Evolutionary conservation across 2,888 invertebrate species (phyloP).

Genomic region (Mesorhabditis belari): DNA sequence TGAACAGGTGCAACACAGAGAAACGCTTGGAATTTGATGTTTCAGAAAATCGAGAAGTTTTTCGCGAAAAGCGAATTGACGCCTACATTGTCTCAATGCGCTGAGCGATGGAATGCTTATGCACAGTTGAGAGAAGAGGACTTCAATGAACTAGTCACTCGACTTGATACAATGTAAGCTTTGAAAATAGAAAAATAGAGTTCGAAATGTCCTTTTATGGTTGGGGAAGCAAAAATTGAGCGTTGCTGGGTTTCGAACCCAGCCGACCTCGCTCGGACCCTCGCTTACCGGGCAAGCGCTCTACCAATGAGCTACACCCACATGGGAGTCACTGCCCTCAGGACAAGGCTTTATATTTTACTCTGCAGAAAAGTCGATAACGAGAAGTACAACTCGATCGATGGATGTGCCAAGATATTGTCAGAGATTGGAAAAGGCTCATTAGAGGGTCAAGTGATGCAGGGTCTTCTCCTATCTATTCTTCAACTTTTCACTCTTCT

Average conservation of each 20-base stretch:
- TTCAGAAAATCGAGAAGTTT: not conserved
- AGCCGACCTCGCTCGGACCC: not conserved
- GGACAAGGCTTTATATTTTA: no score
- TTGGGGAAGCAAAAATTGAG: not conserved
- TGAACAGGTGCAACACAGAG: not conserved
- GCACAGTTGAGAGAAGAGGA: slow-evolving; percentile 10
- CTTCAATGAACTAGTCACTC: slow-evolving; percentile 12
- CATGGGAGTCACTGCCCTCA: no score
- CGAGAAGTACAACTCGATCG: slow-evolving; percentile 25
- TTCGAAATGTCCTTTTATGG: no score
- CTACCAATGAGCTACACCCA: no score
- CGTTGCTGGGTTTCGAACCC: not conserved
- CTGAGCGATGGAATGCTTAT: not conserved
- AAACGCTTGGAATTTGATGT: not conserved
- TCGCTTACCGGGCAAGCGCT: no score
- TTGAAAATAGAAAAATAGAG: not conserved
- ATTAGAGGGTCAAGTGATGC: not conserved
- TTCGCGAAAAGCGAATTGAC: not conserved
- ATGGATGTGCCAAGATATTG: slow-evolving; percentile 30
- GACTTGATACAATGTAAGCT: slow-evolving; percentile 11
- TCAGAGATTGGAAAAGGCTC: not conserved
- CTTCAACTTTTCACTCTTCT: slow-evolving; percentile 30
- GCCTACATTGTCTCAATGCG: no score
- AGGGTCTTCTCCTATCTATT: not conserved
- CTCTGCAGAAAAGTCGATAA: slow-evolving; percentile 21